Base-by-base conservation (phyloP, 2,797 vertebrate genomes). In the Lacerta bilineata region DNA sequence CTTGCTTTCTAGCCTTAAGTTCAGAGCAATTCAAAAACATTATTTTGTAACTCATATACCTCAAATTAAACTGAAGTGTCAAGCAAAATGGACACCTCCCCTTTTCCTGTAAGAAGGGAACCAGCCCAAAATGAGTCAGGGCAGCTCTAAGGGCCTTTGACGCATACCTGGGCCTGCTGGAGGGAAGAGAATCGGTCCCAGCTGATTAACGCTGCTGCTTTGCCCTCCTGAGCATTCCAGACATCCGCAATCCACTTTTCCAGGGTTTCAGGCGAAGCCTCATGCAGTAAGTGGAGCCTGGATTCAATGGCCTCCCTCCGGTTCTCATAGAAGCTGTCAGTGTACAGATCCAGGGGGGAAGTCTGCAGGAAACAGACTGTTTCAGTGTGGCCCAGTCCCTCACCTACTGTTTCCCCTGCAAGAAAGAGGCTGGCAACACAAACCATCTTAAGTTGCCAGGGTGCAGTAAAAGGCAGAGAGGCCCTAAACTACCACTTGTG, bases 291-390 rank as follows among this genome's bases (percentile, higher is more conserved):
- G 95, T 97, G 95, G 41, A 98, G 96, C 27, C 98, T 97, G 77
- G 93, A 93, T 87, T 98, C 97, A 0, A 99, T 96, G 6, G 95
- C 97, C 3, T 95, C 96, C 50, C 39, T 94, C 92, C 99, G 97
- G 96, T 97, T 99, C 87, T 96, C 94, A 25, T 98, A 99, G 97
- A 99, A 99, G 95, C 97, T 95, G 93, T 99, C 98, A 0, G 99
- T 99, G 94, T 98, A 97, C 81, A 99, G 94, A 96, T 99, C 99
- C 95, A 99, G 94, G 0, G 99, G 99, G 90, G 83, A 97, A 0
- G 96, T 97, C 99, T 99, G 96, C 10, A 83, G 46, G 50, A n/a
- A 25, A 85, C 80, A 1, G 2, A n/a, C 7, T 25, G 74, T 9
- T 33, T 33, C 27, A 9, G 11, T 2, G 3, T 11, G 8, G 33